Evolutionary conservation across 2,888 invertebrate species (phyloP), one percentile per base, ranked within the genome.

Genomic region (Holacanthella duospinosa): DNA sequence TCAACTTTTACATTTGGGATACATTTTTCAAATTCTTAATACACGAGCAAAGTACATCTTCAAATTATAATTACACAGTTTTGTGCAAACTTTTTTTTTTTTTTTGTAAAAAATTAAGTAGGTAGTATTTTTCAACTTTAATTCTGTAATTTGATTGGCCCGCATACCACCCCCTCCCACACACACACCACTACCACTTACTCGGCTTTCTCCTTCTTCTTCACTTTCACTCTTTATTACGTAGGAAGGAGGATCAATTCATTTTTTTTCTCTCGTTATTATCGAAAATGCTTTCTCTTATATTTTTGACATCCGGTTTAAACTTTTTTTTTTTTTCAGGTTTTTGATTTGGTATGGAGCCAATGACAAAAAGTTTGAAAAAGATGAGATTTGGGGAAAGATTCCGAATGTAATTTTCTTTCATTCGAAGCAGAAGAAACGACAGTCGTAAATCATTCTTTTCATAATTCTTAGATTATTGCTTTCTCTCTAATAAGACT

Each of bases 321-420:
- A 12, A 29, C 6, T 57, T 25, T 12, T 29, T 59, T 25, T 4
- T 54, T 29, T 53, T 59, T 63, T 9, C 56, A 71, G 71, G 48
- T 73, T 70, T 57, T 62, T 73, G 0, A 69, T 73, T 43, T 73
- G 73, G 73, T 73, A 73, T 28, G 68, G 65, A 3, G 43, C n/a
- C 0, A 62, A 60, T 25, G 64, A 68, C 28, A 64, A 64, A 43
- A 54, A 1, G 2, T 71, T 71, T 60, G 71, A 70, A 55, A 24
- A 61, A 3, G 68, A 73, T 57, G 65, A 67, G 1, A 68, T 73
- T 12, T 73, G 73, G 73, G 68, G 66, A 58, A 73, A 73, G 55
- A 64, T 73, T 27, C 65, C 71, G 4, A 70, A 71, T 48, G 70
- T 67, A 9, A 67, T 73, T 43, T 61, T 73, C 1, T 70, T 73